Evolutionary conservation across 37 sponge, comb jelly and placozoan species (phyloP).

Genomic region (Hormiphora californensis): DNA sequence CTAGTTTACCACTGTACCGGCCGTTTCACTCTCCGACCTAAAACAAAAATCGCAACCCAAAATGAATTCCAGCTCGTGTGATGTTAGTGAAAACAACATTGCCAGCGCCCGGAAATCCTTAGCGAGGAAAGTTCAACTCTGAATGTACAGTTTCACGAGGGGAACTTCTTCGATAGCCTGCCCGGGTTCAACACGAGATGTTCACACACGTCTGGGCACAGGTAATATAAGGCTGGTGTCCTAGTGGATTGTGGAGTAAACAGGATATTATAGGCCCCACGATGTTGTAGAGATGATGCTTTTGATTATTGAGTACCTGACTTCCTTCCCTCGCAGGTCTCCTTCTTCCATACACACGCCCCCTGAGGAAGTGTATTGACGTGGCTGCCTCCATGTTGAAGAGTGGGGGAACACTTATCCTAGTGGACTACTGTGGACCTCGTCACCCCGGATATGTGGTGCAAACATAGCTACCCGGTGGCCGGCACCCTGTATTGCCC

Average conservation of each 20-base stretch:
- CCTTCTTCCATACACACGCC: conserved; percentile 8
- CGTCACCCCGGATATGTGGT: not conserved
- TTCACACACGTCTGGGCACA: conserved; percentile 7
- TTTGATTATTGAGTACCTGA: too few species aligned
- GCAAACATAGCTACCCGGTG: too few species aligned
- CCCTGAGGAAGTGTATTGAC: conserved; percentile 3
- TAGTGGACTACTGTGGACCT: conserved; percentile 21
- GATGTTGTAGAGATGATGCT: too few species aligned
- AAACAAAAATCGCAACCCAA: too few species aligned
- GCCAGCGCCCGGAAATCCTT: not conserved
- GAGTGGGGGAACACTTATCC: not conserved
- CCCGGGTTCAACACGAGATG: not conserved
- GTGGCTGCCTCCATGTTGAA: not conserved
- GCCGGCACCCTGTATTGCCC: too few species aligned
- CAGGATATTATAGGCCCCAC: too few species aligned
- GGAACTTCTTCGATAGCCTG: not conserved
- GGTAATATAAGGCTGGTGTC: too few species aligned
- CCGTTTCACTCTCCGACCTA: too few species aligned
- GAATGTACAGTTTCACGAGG: not conserved
- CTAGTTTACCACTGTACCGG: too few species aligned
- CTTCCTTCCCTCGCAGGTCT: too few species aligned
- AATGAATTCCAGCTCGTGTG: too few species aligned
- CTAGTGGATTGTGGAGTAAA: too few species aligned
- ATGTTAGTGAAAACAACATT: not conserved
- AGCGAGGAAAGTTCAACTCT: not conserved